Conservation (phyloP, 2,888 invertebrate genomes). For the Galeruca laticollis region DNA sequence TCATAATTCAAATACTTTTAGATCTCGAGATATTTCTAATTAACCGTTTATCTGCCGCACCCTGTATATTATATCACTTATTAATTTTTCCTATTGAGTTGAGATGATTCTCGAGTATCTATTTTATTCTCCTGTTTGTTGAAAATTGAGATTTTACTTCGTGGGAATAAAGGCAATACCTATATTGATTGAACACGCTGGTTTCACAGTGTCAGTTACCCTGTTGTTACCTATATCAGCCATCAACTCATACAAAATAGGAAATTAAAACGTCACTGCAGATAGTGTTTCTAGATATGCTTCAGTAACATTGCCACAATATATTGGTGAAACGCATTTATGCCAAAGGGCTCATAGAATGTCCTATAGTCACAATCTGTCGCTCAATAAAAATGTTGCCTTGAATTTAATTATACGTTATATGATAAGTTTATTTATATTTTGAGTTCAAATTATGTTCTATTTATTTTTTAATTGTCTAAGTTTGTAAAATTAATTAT, state of each 20-base stretch:
- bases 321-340: slow-evolving; percentile 15
- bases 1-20: too few species aligned
- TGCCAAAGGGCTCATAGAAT: slow-evolving; percentile 2
- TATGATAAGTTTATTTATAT: not conserved
- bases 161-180: too few species aligned
- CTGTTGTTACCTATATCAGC: slow-evolving; percentile 26
- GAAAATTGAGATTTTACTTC: too few species aligned
- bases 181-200: too few species aligned
- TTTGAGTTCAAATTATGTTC: not conserved
- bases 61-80: too few species aligned
- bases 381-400: not conserved
- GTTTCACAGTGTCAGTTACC: too few species aligned
- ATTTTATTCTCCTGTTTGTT: too few species aligned
- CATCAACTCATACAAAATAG: slow-evolving; percentile 17
- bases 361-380: not conserved
- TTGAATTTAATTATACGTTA: not conserved
- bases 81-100: too few species aligned
- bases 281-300: slow-evolving; percentile 31
- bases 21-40: too few species aligned
- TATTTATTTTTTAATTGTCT: not conserved
- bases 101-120: too few species aligned
- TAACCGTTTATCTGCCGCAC: too few species aligned
- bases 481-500: not conserved
- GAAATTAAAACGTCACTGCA: slow-evolving; percentile 44
- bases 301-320: slow-evolving; percentile 1